A percentile compares a stretch with the other conserved stretches of the same genome.
Evolutionary conservation across 1,140 invertebrate genomes (phyloP).

Genomic region (Hycleus phaleratus): DNA sequence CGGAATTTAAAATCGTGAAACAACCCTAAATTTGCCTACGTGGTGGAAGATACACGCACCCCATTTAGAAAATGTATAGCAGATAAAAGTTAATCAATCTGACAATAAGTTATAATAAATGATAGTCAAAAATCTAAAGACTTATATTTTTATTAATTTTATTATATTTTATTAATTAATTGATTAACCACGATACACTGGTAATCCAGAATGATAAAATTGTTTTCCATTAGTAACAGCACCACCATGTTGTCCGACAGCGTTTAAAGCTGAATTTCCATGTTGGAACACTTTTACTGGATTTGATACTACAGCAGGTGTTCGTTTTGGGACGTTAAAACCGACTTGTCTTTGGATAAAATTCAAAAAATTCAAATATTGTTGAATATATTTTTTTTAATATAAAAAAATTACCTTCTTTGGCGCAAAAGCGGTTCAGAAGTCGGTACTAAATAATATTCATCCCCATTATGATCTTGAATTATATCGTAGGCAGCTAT

Average conservation of each 20-base stretch:
- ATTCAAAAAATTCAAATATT: neutral
- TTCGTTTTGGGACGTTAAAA: slow-evolving; percentile 1
- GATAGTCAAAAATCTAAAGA: too few relatives aligned
- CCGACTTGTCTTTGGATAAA: slow-evolving; percentile 7
- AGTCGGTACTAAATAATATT: neutral
- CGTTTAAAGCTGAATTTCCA: slow-evolving; percentile 14
- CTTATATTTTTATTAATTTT: too few relatives aligned
- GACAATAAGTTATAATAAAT: too few relatives aligned
- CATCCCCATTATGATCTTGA: slow-evolving; percentile 1
- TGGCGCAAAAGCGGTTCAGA: neutral
- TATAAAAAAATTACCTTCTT: neutral
- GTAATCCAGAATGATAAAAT: slow-evolving; percentile 18
- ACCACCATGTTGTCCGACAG: slow-evolving; percentile 21
- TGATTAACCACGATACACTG: slow-evolving; percentile 5
- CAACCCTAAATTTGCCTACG: slow-evolving; percentile 2
- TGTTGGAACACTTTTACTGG: slow-evolving; percentile 16
- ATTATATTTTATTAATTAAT: too few relatives aligned
- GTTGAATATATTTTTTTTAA: neutral
- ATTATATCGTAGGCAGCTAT: neutral
- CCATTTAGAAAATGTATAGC: too few relatives aligned
- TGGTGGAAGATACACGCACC: too few relatives aligned
- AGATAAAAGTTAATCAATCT: too few relatives aligned
- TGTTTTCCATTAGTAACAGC: slow-evolving; percentile 18
- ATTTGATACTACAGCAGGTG: slow-evolving; percentile 3
- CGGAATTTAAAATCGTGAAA: slow-evolving; percentile 2